These are phyloP conservation scores for Chelonia mydas DNA, from an alignment of 2,797 vertebrate genomes.

Conservation along the genomic window DNA sequence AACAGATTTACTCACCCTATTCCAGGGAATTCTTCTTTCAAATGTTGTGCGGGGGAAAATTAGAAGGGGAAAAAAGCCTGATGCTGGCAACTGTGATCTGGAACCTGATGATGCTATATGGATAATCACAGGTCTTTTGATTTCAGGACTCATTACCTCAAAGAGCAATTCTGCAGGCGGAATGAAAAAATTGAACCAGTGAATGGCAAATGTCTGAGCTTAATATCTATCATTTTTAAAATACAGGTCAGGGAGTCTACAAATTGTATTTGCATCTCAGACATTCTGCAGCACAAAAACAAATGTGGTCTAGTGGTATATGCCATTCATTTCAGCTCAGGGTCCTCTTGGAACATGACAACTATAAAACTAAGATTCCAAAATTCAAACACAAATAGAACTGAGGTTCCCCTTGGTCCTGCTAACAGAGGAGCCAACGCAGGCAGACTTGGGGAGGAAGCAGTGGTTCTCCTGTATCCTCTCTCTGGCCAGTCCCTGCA, in stretches of 20 bases:
- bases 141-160: slow-evolving; percentile 26
- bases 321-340: neutral
- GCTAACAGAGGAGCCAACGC: neutral
- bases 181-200: neutral
- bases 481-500: neutral
- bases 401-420: neutral
- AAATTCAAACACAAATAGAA: neutral
- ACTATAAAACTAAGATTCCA: neutral
- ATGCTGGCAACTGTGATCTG: neutral
- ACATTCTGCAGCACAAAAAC: neutral
- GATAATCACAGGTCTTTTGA: slow-evolving; percentile 22
- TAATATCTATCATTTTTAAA: neutral
- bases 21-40: neutral
- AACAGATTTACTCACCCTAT: neutral
- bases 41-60: neutral
- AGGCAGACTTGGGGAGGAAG: neutral
- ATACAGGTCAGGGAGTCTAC: neutral
- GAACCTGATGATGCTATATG: neutral
- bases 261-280: neutral
- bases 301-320: neutral
- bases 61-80: neutral
- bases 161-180: slow-evolving; percentile 19
- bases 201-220: neutral
- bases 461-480: neutral
- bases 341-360: neutral